Conservation (phyloP, 2,113 vertebrate species). For the Phasianus colchicus region DNA sequence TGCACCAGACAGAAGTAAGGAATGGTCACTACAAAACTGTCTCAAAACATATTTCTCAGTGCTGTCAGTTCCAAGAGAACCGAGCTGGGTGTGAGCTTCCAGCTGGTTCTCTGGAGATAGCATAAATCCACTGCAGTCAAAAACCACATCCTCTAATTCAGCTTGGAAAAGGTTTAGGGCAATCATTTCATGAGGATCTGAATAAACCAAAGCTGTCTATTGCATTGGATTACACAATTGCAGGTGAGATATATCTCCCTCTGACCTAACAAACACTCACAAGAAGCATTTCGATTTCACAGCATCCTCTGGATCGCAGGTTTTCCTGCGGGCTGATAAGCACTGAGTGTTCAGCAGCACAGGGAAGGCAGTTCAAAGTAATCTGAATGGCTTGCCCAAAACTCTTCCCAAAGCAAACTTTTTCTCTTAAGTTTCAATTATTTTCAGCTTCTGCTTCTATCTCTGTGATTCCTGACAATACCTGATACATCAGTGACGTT, state of each 20-base stretch:
- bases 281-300: constrained; percentile 2
- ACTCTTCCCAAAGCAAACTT: not conserved
- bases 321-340: constrained; percentile 11
- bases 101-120: constrained; percentile 42
- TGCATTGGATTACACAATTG: constrained; percentile 22
- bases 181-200: constrained; percentile 4
- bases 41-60: not conserved
- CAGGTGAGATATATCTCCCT: not conserved
- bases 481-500: not conserved
- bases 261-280: not conserved
- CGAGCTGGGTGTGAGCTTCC: not conserved
- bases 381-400: not conserved
- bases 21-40: not conserved
- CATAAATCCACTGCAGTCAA: not conserved
- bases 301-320: not conserved
- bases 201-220: constrained; percentile 14
- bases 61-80: not conserved
- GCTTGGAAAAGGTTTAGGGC: not conserved
- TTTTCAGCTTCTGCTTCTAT: not conserved
- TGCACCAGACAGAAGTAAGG: not conserved
- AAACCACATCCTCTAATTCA: not conserved
- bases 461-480: not conserved
- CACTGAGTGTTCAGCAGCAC: not conserved
- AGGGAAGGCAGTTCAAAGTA: not conserved
- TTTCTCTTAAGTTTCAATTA: not conserved